Evolutionary conservation across 2,797 vertebrate species (phyloP), one percentile per base, ranked within the genome.

Genomic region (Myripristis murdjan): DNA sequence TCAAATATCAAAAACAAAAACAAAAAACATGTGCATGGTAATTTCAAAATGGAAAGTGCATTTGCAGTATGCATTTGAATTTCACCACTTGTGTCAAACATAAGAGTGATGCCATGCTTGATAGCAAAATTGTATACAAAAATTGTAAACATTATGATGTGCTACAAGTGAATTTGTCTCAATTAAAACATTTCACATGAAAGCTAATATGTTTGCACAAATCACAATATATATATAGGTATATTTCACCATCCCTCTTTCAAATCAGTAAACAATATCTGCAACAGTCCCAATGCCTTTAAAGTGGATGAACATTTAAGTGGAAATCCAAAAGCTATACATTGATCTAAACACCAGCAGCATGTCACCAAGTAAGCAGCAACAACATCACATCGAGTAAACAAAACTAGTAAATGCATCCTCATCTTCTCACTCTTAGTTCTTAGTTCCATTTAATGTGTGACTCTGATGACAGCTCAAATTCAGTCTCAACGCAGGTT

Each of bases 321-420:
- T 55, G 48, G 2, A 75, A 79, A 86, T 65, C 57, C 67, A 70
- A 57, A 79, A 76, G 58, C 58, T 69, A 52, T 49, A 85, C 74
- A 81, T 88, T 87, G 73, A 91, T 91, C 87, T 83, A 73, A 83
- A 85, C 82, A 90, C 69, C 75, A 72, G 82, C 76, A 85, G 81
- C 81, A 68, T 77, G 52, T 83, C 73, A 89, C 79, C 73, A 84
- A 75, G 80, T 64, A 84, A 83, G 84, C 81, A 89, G 82, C 80
- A 87, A 87, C 71, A 73, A 87, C 73, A 70, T 83, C 46, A 89
- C 81, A 71, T 78, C 14, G 67, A 73, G 65, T 85, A 73, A 82
- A 87, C 73, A 64, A 51, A 14, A 60, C 53, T 58, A 43, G 56
- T 69, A n/a, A 62, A 71, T 61, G 33, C 10, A n/a, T 61, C 28